Evolutionary conservation across 2,888 invertebrate species (phyloP).

Genomic region (Slavum lentiscoides): DNA sequence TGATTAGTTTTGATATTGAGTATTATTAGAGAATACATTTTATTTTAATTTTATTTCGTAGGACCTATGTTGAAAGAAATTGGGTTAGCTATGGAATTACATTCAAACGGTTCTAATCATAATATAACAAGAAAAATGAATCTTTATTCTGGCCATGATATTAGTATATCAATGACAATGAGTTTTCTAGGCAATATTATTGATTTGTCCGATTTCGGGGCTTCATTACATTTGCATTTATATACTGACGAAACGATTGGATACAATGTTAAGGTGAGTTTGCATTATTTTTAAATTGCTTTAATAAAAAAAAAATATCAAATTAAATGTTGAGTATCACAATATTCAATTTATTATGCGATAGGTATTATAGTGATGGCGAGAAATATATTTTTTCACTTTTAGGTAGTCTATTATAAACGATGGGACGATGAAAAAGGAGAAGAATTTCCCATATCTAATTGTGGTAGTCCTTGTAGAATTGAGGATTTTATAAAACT

Average conservation of each 20-base stretch:
- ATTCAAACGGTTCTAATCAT: neutral
- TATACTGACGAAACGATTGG: neutral
- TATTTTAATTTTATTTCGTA: neutral
- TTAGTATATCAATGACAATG: neutral
- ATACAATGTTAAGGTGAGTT: constrained; percentile 24
- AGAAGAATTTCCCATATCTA: constrained; percentile 18
- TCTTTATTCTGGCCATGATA: constrained; percentile 40
- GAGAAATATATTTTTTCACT: neutral
- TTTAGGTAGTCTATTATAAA: constrained; percentile 26
- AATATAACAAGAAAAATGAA: constrained; percentile 20
- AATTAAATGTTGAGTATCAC: too few species aligned
- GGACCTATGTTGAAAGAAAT: constrained; percentile 40
- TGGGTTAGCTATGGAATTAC: neutral
- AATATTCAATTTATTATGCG: neutral
- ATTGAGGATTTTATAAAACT: constrained; percentile 13
- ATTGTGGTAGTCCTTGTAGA: constrained; percentile 31
- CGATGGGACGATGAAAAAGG: constrained; percentile 25
- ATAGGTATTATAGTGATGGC: neutral
- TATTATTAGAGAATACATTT: neutral
- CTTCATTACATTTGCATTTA: constrained; percentile 40
- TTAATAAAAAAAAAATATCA: too few species aligned
- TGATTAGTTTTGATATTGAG: neutral
- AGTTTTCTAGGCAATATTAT: neutral
- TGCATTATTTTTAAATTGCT: too few species aligned
- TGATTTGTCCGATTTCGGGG: constrained; percentile 9